Percentiles rank a stretch among this genome's conserved stretches.
These are phyloP conservation scores for Catocala sponsa DNA, from an alignment of 2,888 invertebrate species.

Conservation along the genomic window DNA sequence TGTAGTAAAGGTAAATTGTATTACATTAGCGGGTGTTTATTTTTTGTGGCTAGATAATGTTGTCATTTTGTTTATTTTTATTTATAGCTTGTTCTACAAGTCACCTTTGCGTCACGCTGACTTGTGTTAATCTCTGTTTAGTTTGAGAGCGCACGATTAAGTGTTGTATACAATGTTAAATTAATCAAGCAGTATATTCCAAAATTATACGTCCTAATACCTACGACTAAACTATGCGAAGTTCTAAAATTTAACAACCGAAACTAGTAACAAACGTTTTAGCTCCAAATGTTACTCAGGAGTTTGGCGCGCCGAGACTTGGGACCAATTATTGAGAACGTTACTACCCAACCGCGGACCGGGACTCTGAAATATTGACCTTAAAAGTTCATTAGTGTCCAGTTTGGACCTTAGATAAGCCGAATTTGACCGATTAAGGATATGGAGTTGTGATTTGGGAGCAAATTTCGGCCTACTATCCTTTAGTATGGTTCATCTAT, in stretches of 20 bases:
- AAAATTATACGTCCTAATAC: conserved; percentile 15
- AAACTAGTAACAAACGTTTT: conserved; percentile 54
- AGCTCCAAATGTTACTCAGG: conserved; percentile 53
- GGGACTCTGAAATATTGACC: conserved; percentile 78
- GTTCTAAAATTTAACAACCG: conserved; percentile 55
- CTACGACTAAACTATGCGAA: conserved; percentile 33
- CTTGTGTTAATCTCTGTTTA: no score
- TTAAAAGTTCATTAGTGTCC: conserved; percentile 79
- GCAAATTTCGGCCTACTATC: conserved; percentile 42
- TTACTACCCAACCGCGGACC: conserved; percentile 47
- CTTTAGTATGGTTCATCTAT: conserved; percentile 33
- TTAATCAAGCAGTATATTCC: conserved; percentile 14
- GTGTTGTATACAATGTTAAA: neutral
- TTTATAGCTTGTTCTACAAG: no score
- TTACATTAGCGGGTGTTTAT: no score
- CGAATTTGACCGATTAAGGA: conserved; percentile 74
- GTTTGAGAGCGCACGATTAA: neutral
- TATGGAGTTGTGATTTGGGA: conserved; percentile 65
- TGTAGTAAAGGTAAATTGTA: no score
- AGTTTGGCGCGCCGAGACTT: conserved; percentile 57
- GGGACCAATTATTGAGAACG: conserved; percentile 75
- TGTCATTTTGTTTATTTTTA: no score
- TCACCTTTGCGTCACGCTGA: no score
- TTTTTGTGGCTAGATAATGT: no score
- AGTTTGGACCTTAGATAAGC: conserved; percentile 73